Percentiles rank a stretch among this genome's conserved stretches.
Conservation (phyloP, 1,140 invertebrate species). For the Melitaea cinxia region DNA sequence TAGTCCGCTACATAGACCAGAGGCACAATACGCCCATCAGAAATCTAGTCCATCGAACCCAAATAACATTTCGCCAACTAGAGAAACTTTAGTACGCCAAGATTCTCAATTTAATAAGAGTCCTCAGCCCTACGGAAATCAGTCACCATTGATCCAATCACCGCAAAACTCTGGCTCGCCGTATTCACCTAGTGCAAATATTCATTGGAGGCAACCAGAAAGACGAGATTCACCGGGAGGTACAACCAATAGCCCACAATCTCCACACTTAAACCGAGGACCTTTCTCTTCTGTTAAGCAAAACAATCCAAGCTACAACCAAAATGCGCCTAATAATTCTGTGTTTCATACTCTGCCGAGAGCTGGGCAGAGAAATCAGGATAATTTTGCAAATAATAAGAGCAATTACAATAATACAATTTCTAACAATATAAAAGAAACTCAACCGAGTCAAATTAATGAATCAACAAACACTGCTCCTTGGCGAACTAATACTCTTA, state of each 20-base stretch:
- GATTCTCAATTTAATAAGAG: conserved; percentile 81
- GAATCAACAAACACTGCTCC: conserved; percentile 60
- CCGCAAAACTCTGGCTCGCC: conserved; percentile 57
- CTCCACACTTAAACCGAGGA: conserved; percentile 57
- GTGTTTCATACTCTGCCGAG: conserved; percentile 69
- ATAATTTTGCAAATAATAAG: conserved; percentile 41
- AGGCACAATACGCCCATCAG: conserved; percentile 73
- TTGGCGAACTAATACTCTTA: conserved; percentile 72
- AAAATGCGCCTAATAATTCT: conserved; percentile 52
- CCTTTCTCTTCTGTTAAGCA: conserved; percentile 61
- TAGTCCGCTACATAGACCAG: conserved; percentile 76
- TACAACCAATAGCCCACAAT: conserved; percentile 54
- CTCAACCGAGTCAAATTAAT: conserved; percentile 43
- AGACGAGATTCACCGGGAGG: conserved; percentile 66
- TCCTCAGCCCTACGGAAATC: conserved; percentile 70
- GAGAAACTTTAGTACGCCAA: conserved; percentile 73
- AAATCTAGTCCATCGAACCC: conserved; percentile 55
- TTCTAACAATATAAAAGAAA: conserved; percentile 54
- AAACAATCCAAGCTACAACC: conserved; percentile 53
- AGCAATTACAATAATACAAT: conserved; percentile 49
- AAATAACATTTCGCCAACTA: conserved; percentile 65
- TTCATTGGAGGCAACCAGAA: conserved; percentile 73
- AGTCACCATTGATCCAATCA: conserved; percentile 59
- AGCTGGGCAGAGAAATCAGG: conserved; percentile 58
- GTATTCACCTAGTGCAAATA: conserved; percentile 68